Conservation (phyloP, 2,888 invertebrate species). For the Melanotus villosus region DNA sequence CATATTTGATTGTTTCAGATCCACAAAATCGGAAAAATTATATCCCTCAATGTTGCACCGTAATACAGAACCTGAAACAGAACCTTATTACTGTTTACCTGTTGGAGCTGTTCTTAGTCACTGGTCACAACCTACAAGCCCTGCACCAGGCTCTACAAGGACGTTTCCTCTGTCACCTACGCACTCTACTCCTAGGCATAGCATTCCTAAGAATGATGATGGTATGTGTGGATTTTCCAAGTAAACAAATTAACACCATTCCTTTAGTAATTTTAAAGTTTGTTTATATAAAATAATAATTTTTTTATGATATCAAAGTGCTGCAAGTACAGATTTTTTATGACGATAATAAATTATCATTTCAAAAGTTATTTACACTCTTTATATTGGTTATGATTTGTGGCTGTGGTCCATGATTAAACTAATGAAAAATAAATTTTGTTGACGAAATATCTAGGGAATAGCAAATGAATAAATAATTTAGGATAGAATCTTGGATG, state of each 20-base stretch:
- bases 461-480: too few relatives aligned
- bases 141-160: conserved; percentile 73
- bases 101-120: conserved; percentile 74
- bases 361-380: too few relatives aligned
- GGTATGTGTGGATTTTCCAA: conserved; percentile 69
- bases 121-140: conserved; percentile 83
- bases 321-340: too few relatives aligned
- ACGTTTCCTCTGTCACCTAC: conserved; percentile 74
- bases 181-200: conserved; percentile 73
- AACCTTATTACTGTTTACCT: conserved; percentile 89
- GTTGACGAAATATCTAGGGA: too few relatives aligned
- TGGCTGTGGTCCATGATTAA: too few relatives aligned
- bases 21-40: conserved; percentile 95
- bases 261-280: background rate
- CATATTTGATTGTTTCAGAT: conserved; percentile 73
- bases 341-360: too few relatives aligned
- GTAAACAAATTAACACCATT: background rate
- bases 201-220: conserved; percentile 78
- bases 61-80: conserved; percentile 86
- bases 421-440: too few relatives aligned
- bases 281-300: too few relatives aligned
- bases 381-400: too few relatives aligned
- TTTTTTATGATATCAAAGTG: too few relatives aligned
- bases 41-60: conserved; percentile 93
- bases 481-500: too few relatives aligned